Evolutionary conservation across 2,888 invertebrate genomes (phyloP).

Genomic region (Arctia plantaginis): DNA sequence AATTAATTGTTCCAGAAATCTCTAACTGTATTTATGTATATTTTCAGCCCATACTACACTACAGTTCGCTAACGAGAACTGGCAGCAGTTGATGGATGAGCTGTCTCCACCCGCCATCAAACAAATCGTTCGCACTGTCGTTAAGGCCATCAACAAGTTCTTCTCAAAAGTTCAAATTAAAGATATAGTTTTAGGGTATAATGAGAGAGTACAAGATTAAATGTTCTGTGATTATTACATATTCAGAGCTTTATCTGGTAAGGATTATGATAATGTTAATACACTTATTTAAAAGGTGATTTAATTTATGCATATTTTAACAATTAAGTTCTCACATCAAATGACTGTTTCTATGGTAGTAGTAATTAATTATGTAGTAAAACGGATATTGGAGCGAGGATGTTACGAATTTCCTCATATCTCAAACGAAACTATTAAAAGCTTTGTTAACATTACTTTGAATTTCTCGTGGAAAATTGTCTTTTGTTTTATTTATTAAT

Average conservation of each 20-base stretch:
- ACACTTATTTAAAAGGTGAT: neutral
- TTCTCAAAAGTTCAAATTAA: conserved; percentile 66
- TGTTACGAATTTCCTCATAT: neutral
- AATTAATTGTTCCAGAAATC: neutral
- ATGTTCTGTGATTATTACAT: conserved; percentile 20
- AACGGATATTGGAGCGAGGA: neutral
- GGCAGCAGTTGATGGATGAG: conserved; percentile 82
- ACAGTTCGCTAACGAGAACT: conserved; percentile 80
- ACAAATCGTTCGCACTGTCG: conserved; percentile 75
- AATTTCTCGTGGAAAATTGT: neutral
- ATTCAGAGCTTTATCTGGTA: neutral
- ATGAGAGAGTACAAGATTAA: conserved; percentile 40
- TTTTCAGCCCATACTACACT: conserved; percentile 75
- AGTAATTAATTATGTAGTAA: neutral
- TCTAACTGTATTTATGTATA: neutral
- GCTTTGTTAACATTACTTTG: neutral
- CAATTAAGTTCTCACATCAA: too few species aligned
- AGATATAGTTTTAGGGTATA: conserved; percentile 66
- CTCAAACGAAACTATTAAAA: neutral
- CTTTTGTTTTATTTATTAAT: neutral
- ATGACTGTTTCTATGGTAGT: too few species aligned
- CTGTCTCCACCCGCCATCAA: conserved; percentile 80
- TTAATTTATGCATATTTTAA: neutral
- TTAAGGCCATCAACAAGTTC: conserved; percentile 81
- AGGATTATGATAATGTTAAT: conserved; percentile 1